These are phyloP conservation scores for Aphodius granarius DNA, from an alignment of 2,888 invertebrate species.

Conservation along the genomic window DNA sequence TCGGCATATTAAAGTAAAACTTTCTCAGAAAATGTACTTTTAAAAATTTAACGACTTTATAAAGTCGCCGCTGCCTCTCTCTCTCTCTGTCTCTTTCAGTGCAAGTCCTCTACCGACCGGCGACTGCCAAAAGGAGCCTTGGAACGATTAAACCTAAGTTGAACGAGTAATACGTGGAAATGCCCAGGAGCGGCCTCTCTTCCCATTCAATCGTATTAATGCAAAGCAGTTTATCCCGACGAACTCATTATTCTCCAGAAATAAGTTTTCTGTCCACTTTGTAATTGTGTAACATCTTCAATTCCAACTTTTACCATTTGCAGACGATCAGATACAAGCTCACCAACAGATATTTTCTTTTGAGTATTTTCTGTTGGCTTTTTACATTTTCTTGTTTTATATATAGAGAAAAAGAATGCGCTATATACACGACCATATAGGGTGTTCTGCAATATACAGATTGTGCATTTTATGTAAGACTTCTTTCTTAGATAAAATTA, in stretches of 20 bases:
- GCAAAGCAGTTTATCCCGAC: not conserved
- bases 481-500: no score
- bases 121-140: not conserved
- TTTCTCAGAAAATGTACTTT: conserved; percentile 6
- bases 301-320: not conserved
- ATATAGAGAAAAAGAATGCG: no score
- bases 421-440: no score
- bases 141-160: not conserved
- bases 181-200: not conserved
- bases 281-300: not conserved
- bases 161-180: not conserved
- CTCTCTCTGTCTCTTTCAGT: no score
- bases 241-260: not conserved
- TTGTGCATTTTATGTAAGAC: no score
- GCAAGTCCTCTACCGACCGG: not conserved
- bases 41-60: conserved; percentile 9
- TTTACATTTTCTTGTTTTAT: no score
- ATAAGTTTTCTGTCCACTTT: not conserved
- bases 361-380: not conserved
- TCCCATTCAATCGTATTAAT: not conserved
- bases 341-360: not conserved
- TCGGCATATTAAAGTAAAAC: not conserved
- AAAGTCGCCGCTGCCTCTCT: not conserved
- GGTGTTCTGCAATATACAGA: no score
- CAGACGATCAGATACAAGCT: not conserved